Evolutionary conservation across 2,113 vertebrate species (phyloP).

Genomic region (Scomber japonicus): DNA sequence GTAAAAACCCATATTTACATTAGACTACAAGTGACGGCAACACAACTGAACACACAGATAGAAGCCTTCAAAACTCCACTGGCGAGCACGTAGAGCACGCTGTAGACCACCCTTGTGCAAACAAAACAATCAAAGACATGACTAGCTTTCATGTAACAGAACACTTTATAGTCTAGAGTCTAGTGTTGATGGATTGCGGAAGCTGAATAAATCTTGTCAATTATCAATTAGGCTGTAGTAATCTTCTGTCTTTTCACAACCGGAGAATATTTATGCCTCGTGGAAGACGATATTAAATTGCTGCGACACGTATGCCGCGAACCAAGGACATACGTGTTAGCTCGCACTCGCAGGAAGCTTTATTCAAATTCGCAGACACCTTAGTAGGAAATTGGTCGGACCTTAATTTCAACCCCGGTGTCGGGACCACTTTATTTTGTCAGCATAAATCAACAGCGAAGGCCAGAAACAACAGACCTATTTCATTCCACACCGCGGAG

Average conservation of each 20-base stretch:
- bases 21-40: not conserved
- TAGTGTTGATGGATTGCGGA: conserved; percentile 61
- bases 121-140: conserved; percentile 55
- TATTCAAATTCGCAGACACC: conserved; percentile 89
- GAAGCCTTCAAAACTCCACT: not conserved
- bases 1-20: not conserved
- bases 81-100: conserved; percentile 3
- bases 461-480: conserved; percentile 69
- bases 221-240: conserved; percentile 70
- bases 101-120: conserved; percentile 33
- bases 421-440: conserved; percentile 92
- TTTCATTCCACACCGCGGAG: conserved; percentile 62
- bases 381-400: conserved; percentile 86
- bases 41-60: not conserved
- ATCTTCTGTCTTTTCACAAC: conserved; percentile 61
- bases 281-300: conserved; percentile 70
- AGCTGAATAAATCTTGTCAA: conserved; percentile 67
- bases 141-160: conserved; percentile 36
- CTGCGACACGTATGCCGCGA: conserved; percentile 34
- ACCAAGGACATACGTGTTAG: conserved; percentile 46
- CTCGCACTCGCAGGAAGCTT: conserved; percentile 41
- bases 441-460: conserved; percentile 88
- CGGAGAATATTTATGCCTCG: conserved; percentile 63
- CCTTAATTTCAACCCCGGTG: conserved; percentile 92
- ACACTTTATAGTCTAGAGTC: conserved; percentile 31